Conservation (phyloP, 2,888 invertebrate species). For the Galerucella calmariensis region DNA sequence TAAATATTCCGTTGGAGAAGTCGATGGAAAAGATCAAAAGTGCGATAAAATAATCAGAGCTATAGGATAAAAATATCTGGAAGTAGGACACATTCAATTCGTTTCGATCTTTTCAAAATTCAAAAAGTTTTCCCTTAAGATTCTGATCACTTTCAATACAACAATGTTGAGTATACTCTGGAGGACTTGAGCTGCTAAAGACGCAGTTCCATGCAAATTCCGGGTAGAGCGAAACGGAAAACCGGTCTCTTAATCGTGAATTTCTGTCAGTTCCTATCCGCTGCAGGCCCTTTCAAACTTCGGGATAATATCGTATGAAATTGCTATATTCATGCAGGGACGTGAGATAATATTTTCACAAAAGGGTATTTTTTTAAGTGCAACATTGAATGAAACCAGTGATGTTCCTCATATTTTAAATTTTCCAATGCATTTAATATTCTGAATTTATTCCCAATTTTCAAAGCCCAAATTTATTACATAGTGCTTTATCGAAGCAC, state of each 20-base stretch:
- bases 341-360: background rate
- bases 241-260: conserved; percentile 39
- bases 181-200: conserved; percentile 36
- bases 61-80: background rate
- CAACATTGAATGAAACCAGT: background rate
- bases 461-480: too few species aligned
- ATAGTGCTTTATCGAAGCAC: too few species aligned
- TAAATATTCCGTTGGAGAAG: conserved; percentile 1
- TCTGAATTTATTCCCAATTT: too few species aligned
- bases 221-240: conserved; percentile 31
- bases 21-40: background rate
- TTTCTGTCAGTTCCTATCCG: conserved; percentile 44
- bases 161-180: conserved; percentile 37
- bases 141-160: conserved; percentile 33
- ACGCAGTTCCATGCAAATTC: conserved; percentile 44
- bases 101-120: conserved; percentile 20
- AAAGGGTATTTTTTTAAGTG: background rate
- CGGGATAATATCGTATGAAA: conserved; percentile 25
- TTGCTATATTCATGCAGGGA: conserved; percentile 14
- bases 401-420: too few species aligned
- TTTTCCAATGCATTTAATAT: too few species aligned
- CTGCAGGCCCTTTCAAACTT: conserved; percentile 41
- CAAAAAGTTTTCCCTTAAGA: conserved; percentile 21
- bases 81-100: conserved; percentile 36
- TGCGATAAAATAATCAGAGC: conserved; percentile 5